A percentile compares a stretch with the other conserved stretches of the same genome.
Conservation (phyloP, 2,797 vertebrate species). For the Hyperoplus lanceolatus region DNA sequence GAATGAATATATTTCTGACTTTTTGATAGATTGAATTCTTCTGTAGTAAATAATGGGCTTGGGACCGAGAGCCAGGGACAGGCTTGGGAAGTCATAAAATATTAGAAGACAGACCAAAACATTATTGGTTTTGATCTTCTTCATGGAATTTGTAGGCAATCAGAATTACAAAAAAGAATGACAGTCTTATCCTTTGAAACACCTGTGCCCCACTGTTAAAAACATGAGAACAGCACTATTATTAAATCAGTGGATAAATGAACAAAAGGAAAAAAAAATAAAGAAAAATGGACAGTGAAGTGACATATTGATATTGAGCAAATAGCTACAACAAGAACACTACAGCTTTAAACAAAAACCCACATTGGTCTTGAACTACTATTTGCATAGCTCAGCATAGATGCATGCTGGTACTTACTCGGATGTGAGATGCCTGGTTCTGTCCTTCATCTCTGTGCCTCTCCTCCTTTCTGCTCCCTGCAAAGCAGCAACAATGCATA, state of each 20-base stretch:
- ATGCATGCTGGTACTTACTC: conserved; percentile 75
- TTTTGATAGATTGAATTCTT: not conserved
- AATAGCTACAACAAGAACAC: not conserved
- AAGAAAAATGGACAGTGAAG: not conserved
- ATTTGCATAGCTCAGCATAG: conserved; percentile 5
- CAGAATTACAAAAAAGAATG: not conserved
- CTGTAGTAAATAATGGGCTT: not conserved
- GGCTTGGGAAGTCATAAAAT: not conserved
- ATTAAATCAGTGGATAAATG: conserved; percentile 2
- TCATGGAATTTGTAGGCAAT: not conserved
- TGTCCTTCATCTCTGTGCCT: conserved; percentile 72
- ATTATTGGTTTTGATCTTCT: not conserved
- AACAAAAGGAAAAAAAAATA: not conserved
- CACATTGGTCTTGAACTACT: conserved; percentile 16
- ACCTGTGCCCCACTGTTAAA: not conserved
- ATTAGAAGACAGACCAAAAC: not conserved
- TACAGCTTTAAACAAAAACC: conserved; percentile 21
- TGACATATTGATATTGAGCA: conserved; percentile 1
- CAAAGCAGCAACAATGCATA: conserved; percentile 74
- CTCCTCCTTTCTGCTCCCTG: conserved; percentile 77
- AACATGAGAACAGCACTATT: not conserved
- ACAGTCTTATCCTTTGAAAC: not conserved
- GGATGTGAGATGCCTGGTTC: conserved; percentile 49
- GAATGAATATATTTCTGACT: not conserved
- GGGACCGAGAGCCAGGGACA: not conserved